Base-by-base conservation (phyloP, 2,113 vertebrate species). In the Myotis lucifugus region DNA sequence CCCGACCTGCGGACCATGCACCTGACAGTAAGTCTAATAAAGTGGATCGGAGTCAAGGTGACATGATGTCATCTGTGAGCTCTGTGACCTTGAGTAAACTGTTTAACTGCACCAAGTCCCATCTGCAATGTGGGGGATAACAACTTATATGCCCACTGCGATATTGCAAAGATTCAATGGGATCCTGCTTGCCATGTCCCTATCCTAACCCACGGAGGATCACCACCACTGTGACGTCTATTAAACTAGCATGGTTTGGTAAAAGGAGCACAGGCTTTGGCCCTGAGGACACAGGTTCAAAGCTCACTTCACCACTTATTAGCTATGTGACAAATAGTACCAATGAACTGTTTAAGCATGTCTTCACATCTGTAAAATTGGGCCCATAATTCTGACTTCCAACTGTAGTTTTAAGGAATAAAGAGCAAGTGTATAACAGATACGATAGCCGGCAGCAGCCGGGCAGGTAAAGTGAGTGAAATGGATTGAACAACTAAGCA, bases 1-100 rank as follows among this genome's bases (percentile, higher is more conserved):
- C 21, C 66, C 3, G 0, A 3, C 32, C 8, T 2, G 2, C 0
- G 29, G 34, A 21, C 32, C 23, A 0, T 4, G 21, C 18, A 7
- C 25, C 56, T 73, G 79, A 42, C 18, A 13, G 34, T 12, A 17
- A 50, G 46, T 23, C 76, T 83, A 27, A 50, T 14, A 56, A 54
- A 84, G 32, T 50, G 48, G 50, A 5, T 87, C 23, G 8, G 50
- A 18, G 27, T 37, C 66, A 23, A 84, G 66, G 59, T 0, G 48
- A 40, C 29, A 9, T 2, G 19, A 27, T 74, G 61, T 40, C 50
- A 70, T 27, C 13, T 4, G 1, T 25, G 52, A 81, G 15, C 69
- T 81, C 21, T 77, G 34, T 29, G 29, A 81, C 52, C 32, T 46
- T 52, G 81, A 64, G 42, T 3, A 52, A 88, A 21, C 13, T 11